Evolutionary conservation across 2,113 vertebrate genomes (phyloP), one percentile per base, ranked within the genome.

Genomic region (Cyanoliseus patagonus): DNA sequence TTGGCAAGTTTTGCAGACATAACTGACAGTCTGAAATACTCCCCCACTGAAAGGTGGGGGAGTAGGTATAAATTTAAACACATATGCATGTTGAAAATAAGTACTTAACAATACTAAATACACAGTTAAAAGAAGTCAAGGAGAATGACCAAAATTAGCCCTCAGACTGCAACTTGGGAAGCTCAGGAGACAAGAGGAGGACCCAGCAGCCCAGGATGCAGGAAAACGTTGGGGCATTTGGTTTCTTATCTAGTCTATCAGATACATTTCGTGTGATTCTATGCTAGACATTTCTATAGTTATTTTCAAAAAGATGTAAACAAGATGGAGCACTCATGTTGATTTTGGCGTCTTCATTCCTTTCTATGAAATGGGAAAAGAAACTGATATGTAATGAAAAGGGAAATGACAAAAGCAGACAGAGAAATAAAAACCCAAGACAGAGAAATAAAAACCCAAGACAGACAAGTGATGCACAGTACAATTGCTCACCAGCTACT

Each of bases 51-150:
- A 44, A 93, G 37, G 35, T 90, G 78, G 28, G 37, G 35, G 79
- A 90, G 42, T 68, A 59, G 12, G 90, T 85, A 95, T 96, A 87
- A 79, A 96, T 95, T 95, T 96, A 53, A 95, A 94, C 95, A 80
- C 5, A 95, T 93, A 72, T 92, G 46, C 92, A 93, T 92, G 52
- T 18, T 59, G 90, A 77, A 89, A 86, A 77, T 2, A 5, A 80
- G 5, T 1, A 3, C 61, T 53, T 77, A 74, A 80, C 9, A 30
- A 13, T 30, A 33, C 39, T 93, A 77, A 46, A 55, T 66, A 27
- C n/a, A 46, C 9, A 15, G 72, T 90, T 63, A 59, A 91, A 86
- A 87, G 62, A 76, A 90, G 18, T 25, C 30, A 72, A 72, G 17
- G 25, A 66, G 67, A 92, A 66, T 11, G 69, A 63, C 27, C 37